phyloP scores from a whole-genome alignment of 2,797 vertebrate genomes.

The Syngnathus acus region DNA sequence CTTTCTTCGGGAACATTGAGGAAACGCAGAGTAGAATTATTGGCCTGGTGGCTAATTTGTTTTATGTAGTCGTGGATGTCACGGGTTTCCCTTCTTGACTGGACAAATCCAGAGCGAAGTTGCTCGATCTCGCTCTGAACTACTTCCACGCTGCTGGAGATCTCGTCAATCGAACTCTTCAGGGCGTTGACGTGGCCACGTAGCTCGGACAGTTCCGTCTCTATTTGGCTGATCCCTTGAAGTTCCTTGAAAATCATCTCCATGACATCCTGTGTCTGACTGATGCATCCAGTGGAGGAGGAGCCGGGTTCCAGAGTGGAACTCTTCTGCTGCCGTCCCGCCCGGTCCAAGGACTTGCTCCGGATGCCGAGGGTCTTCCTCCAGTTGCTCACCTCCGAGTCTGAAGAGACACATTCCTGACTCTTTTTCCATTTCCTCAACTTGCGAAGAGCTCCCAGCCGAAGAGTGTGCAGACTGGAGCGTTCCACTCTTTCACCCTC shows the following conservation, averaged over 20 bases:
- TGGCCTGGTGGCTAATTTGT: slow-evolving; percentile 85
- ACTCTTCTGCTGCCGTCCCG: slow-evolving; percentile 85
- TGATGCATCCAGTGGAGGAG: slow-evolving; percentile 93
- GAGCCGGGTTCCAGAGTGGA: slow-evolving; percentile 85
- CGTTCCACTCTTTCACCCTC: slow-evolving; percentile 89
- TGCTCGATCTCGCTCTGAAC: slow-evolving; percentile 98
- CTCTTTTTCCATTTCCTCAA: slow-evolving; percentile 98
- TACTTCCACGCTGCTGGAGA: slow-evolving; percentile 97
- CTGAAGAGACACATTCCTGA: slow-evolving; percentile 96
- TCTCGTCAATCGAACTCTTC: slow-evolving; percentile 97
- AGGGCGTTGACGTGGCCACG: slow-evolving; percentile 95
- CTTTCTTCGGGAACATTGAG: slow-evolving; percentile 93
- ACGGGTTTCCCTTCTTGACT: slow-evolving; percentile 92
- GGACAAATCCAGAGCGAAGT: slow-evolving; percentile 90
- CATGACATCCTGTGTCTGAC: slow-evolving; percentile 98
- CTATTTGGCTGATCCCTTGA: slow-evolving; percentile 98
- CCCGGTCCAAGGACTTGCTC: slow-evolving; percentile 94
- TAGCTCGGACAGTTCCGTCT: slow-evolving; percentile 92
- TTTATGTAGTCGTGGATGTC: slow-evolving; percentile 98
- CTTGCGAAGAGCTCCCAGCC: slow-evolving; percentile 89
- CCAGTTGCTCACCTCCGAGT: slow-evolving; percentile 91
- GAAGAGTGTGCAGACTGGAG: slow-evolving; percentile 81
- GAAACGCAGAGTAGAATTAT: slow-evolving; percentile 88
- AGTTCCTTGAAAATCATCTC: slow-evolving; percentile 99
- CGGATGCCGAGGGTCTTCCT: slow-evolving; percentile 91